A percentile compares a stretch with the other conserved stretches of the same genome.
These are phyloP conservation scores for Monopterus albus DNA, from an alignment of 2,113 vertebrate genomes.

Conservation along the genomic window DNA sequence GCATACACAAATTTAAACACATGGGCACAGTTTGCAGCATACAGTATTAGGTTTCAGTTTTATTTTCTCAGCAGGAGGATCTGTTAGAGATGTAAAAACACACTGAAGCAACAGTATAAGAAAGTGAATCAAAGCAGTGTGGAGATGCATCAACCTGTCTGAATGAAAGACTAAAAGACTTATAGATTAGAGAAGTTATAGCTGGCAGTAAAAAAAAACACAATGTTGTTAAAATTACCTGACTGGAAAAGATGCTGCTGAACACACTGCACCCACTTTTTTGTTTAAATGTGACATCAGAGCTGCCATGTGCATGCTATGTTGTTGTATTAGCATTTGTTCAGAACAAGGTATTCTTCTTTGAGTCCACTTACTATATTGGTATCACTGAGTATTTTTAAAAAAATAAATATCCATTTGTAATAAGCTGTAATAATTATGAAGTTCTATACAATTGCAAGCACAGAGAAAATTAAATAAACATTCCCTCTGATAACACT, in stretches of 20 bases:
- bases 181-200: constrained; percentile 39
- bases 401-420: background rate
- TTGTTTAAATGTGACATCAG: background rate
- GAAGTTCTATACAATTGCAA: background rate
- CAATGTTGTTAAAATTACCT: constrained; percentile 16
- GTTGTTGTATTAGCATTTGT: no score
- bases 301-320: background rate
- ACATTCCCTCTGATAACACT: background rate
- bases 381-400: no score
- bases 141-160: constrained; percentile 21
- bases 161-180: constrained; percentile 15
- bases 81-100: constrained; percentile 9
- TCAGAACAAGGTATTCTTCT: background rate
- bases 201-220: constrained; percentile 29
- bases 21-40: background rate
- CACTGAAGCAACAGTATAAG: background rate
- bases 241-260: constrained; percentile 15
- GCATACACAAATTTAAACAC: background rate
- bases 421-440: background rate
- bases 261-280: background rate
- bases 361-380: background rate
- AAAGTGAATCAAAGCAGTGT: constrained; percentile 18
- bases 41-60: background rate
- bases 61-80: constrained; percentile 22
- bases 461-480: background rate